Evolutionary conservation across 2,797 vertebrate genomes (phyloP).

Genomic region (Danionella dracula): DNA sequence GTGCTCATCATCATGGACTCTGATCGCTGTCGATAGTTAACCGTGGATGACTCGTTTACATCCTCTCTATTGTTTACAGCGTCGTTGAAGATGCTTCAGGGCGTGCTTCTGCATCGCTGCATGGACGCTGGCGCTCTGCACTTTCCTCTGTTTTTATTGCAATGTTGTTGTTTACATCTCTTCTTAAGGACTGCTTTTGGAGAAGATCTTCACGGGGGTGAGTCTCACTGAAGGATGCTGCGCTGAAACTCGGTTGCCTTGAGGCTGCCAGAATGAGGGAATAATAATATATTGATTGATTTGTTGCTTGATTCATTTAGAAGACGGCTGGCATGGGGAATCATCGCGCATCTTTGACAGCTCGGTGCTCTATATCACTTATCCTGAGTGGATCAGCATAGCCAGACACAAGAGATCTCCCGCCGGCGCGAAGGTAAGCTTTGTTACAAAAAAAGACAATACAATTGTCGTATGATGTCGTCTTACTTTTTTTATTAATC

Average conservation of each 20-base stretch:
- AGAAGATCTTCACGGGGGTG: neutral
- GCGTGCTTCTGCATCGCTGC: neutral
- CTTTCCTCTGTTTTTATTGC: neutral
- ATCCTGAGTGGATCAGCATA: conserved; percentile 64
- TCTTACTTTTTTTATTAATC: too few relatives aligned
- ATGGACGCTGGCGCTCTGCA: neutral
- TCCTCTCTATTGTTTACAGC: neutral
- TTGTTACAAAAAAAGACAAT: too few relatives aligned
- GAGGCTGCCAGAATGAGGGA: too few relatives aligned
- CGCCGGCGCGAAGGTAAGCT: conserved; percentile 56
- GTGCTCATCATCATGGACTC: conserved; percentile 17
- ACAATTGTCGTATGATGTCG: too few relatives aligned
- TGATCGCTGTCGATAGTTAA: neutral
- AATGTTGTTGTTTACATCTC: conserved; percentile 18
- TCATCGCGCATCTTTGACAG: conserved; percentile 51
- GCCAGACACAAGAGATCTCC: conserved; percentile 55
- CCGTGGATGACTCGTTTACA: neutral
- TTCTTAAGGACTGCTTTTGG: neutral
- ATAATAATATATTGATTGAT: neutral
- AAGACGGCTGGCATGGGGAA: conserved; percentile 28
- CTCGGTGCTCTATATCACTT: conserved; percentile 58
- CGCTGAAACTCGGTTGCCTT: too few relatives aligned
- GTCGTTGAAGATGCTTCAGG: conserved; percentile 20
- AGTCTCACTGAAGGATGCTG: neutral
- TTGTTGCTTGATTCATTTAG: conserved; percentile 36